Base-by-base conservation (phyloP, 2,113 vertebrate species). In the Grammomys dolichurus region DNA sequence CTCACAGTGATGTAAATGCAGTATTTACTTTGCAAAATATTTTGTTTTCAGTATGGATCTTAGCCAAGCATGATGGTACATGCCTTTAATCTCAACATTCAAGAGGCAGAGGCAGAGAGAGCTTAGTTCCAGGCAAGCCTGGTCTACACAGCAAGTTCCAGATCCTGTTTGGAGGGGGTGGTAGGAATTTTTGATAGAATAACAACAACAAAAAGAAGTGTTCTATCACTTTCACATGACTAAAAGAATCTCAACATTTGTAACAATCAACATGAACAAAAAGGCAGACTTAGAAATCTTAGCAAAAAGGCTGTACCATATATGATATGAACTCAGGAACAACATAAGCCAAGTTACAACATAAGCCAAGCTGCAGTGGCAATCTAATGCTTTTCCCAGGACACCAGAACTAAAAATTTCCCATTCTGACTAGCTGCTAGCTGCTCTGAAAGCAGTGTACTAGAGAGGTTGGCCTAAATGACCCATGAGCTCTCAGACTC, bases 301-400 rank as follows among this genome's bases (percentile, higher is more conserved):
- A 93, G 40, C 48, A 76, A 89, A 94, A 54, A 48, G 26, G 81
- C 48, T 95, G 28, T 11, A 76, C 3, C 67, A 36, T 24, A 24
- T 82, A 54, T 31, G 67, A 78, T 3, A 75, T 46, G 43, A 93
- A 96, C 72, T 93, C 24, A 28, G 40, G 40, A 86, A 86, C 54
- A 73, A 88, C 7, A 76, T 78, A 73, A 73, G 89, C 75, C 58
- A 95, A 94, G 72, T 58, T 86, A 86, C 54, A 73, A 88, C 7
- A 76, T 78, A 73, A 73, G 89, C 75, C 58, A 95, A 94, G 72
- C 65, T 43, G 48, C 36, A 93, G 78, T 10, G 33, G 76, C 22
- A 93, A 93, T 93, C 22, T 36, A 73, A 87, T 31, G 24, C 54
- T 60, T 94, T 94, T 96, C 48, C 85, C 69, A 22, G 72, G 67